A percentile compares a stretch with the other conserved stretches of the same genome.
Evolutionary conservation across 1,140 invertebrate genomes (phyloP).

Genomic region (Bombyx mandarina): DNA sequence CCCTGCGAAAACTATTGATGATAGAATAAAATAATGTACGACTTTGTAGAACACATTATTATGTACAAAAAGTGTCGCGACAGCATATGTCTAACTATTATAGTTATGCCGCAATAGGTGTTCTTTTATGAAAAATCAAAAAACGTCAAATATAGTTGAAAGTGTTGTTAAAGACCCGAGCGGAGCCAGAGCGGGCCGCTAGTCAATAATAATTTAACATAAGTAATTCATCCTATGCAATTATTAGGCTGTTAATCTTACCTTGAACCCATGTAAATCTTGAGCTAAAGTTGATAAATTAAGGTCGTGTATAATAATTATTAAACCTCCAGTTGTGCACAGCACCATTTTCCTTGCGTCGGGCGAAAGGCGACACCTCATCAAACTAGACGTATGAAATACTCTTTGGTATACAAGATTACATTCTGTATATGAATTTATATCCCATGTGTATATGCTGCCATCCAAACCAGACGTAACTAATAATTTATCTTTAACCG

Average conservation of each 20-base stretch:
- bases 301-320: conserved; percentile 92
- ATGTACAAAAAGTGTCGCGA: no score
- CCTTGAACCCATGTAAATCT: conserved; percentile 90
- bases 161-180: no score
- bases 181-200: no score
- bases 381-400: conserved; percentile 86
- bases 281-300: conserved; percentile 83
- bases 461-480: conserved; percentile 95
- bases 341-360: conserved; percentile 91
- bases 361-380: conserved; percentile 89
- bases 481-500: conserved; percentile 85
- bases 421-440: conserved; percentile 87
- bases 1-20: no score
- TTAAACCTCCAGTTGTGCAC: conserved; percentile 89
- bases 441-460: conserved; percentile 95
- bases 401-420: conserved; percentile 85
- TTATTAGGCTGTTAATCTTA: conserved; percentile 32
- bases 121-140: no score
- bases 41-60: no score
- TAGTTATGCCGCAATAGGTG: no score
- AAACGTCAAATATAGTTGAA: no score
- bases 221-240: no score
- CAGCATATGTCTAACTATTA: no score
- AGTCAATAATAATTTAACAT: no score
- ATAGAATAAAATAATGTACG: no score